phyloP scores from a whole-genome alignment of 2,888 invertebrate genomes.

The Belgica antarctica region DNA sequence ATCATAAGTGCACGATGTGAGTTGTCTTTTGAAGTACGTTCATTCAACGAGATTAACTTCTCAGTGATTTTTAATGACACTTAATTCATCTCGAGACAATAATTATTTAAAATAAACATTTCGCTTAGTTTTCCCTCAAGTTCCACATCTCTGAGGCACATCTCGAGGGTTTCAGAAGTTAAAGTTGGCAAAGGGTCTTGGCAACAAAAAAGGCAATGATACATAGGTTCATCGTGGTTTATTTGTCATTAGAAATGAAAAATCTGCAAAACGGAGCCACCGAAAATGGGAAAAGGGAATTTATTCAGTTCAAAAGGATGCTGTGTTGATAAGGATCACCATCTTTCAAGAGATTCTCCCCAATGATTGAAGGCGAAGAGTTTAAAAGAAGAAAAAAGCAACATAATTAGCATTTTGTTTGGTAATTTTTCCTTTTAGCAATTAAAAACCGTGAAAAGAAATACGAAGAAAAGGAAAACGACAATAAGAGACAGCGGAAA shows the following conservation, averaged over 20 bases:
- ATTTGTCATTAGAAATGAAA: not conserved
- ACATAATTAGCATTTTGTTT: conserved; percentile 40
- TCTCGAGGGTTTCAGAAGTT: too few relatives aligned
- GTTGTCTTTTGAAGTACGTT: too few relatives aligned
- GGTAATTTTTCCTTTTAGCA: conserved; percentile 23
- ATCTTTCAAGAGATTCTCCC: not conserved
- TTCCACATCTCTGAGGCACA: too few relatives aligned
- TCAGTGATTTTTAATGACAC: not conserved
- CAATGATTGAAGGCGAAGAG: not conserved
- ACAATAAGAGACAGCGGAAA: not conserved
- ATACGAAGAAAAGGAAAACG: not conserved
- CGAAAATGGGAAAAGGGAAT: not conserved
- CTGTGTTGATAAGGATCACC: not conserved
- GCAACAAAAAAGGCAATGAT: too few relatives aligned
- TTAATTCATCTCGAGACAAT: conserved; percentile 11
- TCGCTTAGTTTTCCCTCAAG: not conserved
- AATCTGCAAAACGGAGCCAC: not conserved
- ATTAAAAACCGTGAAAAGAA: conserved; percentile 32
- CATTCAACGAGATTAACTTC: too few relatives aligned
- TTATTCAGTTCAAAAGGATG: not conserved
- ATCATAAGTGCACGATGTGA: too few relatives aligned
- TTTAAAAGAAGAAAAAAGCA: not conserved
- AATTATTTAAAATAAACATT: conserved; percentile 12
- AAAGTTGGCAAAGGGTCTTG: not conserved
- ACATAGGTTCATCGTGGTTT: not conserved